Evolutionary conservation across 2,113 vertebrate genomes (phyloP).

Genomic region (Tylochromis polylepis): DNA sequence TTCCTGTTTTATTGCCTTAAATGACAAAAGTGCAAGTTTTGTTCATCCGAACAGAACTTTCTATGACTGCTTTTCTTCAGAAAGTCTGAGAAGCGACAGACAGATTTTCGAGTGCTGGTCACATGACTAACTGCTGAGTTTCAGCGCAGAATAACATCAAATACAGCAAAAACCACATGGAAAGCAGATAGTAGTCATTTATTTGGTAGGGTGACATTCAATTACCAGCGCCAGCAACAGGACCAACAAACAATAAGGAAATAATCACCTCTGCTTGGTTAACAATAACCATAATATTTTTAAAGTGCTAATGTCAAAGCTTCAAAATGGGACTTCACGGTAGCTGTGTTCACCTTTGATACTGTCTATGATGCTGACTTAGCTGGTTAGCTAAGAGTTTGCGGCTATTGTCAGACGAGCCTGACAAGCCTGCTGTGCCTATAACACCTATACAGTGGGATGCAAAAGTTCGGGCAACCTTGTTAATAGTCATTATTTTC

Average conservation of each 20-base stretch:
- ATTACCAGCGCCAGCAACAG: background rate
- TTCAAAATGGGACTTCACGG: background rate
- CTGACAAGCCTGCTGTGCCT: background rate
- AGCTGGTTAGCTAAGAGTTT: background rate
- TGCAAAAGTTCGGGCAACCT: too few relatives aligned
- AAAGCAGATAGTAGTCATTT: background rate
- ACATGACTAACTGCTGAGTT: background rate
- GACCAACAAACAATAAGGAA: background rate
- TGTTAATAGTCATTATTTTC: too few relatives aligned
- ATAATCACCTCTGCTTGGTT: background rate
- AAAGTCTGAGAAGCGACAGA: background rate
- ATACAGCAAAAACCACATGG: background rate
- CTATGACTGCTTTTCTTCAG: background rate
- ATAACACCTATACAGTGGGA: background rate
- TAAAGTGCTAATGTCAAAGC: rapidly evolving
- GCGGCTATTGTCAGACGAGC: background rate
- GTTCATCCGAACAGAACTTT: background rate
- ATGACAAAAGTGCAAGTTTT: rapidly evolving
- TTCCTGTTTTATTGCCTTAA: background rate
- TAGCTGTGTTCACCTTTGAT: background rate
- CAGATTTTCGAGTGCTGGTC: background rate
- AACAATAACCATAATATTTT: background rate
- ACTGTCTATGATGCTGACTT: background rate
- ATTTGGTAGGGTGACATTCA: background rate
- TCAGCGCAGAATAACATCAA: background rate